Evolutionary conservation across 2,888 invertebrate genomes (phyloP).

Genomic region (Sinotaia quadrata): DNA sequence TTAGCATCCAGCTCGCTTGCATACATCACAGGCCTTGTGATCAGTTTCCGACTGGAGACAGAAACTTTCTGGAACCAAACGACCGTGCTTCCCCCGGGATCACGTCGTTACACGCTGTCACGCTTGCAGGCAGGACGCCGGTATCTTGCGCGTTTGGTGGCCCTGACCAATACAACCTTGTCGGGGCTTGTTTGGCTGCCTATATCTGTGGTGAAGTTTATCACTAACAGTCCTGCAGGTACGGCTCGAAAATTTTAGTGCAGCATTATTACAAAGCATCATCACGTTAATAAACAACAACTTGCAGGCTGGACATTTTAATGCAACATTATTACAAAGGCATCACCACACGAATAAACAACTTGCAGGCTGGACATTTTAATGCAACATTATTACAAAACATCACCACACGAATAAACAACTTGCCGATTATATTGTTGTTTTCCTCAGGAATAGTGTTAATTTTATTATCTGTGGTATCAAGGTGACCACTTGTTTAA

Average conservation of each 20-base stretch:
- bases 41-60: constrained; percentile 23
- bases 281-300: too few species aligned
- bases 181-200: neutral
- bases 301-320: too few species aligned
- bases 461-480: too few species aligned
- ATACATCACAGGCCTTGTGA: constrained; percentile 34
- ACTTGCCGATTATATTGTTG: too few species aligned
- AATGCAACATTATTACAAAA: too few species aligned
- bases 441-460: too few species aligned
- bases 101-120: constrained; percentile 27
- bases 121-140: constrained; percentile 12
- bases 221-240: constrained; percentile 11
- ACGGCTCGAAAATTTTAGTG: neutral
- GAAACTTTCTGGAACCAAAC: constrained; percentile 30
- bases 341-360: too few species aligned
- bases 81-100: constrained; percentile 15
- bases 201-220: constrained; percentile 7
- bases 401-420: too few species aligned
- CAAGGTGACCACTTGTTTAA: too few species aligned
- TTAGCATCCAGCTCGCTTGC: constrained; percentile 7
- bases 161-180: constrained; percentile 12
- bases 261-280: too few species aligned
- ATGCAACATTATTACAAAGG: too few species aligned
- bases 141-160: constrained; percentile 31
- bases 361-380: too few species aligned